Evolutionary conservation across 2,113 vertebrate species (phyloP), one percentile per base, ranked within the genome.

Genomic region (Sylvia atricapilla): DNA sequence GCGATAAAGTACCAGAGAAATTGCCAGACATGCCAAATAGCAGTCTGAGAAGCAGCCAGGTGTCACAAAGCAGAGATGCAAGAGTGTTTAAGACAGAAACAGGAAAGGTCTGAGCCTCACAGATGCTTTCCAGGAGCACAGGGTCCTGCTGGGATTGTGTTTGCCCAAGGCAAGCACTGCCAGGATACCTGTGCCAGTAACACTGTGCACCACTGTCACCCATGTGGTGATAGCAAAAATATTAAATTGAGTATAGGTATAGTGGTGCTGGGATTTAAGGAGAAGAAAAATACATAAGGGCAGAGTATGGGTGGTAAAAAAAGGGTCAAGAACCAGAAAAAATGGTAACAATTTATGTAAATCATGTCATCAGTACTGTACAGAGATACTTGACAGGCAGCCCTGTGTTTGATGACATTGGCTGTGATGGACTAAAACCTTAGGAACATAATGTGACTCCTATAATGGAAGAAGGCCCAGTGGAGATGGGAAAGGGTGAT

Each of bases 391-490:
- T 55, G 15, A n/a, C 17, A 21, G 44, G 19, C 15, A 76, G 20
- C 9, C 31, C 25, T n/a, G 35, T 50, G n/a, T 39, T 67, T 63
- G 37, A 41, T 33, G 7, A 6, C 25, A 19, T 31, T 53, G 20
- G 16, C 44, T 66, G 21, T 28, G 75, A 67, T 11, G 39, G 20
- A 67, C 37, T 58, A 44, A 80, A 55, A 3, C 12, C 19, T 25
- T 23, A 27, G 15, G 25, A 28, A 13, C 3, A 1, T 15, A 55
- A 59, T 4, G 4, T 21, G 15, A 41, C 2, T 3, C 8, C 9
- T 46, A 3, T 24, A 25, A 62, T 25, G 28, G 39, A 46, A 30
- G 28, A 53, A 53, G 39, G 17, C 7, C 24, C n/a, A 47, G n/a
- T 25, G 23, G 53, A 46, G 24, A 41, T 30, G 39, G 23, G 16